A percentile compares a stretch with the other conserved stretches of the same genome.
These are phyloP conservation scores for Drosophila punjabiensis DNA, from an alignment of 1,140 invertebrate genomes.

Conservation along the genomic window DNA sequence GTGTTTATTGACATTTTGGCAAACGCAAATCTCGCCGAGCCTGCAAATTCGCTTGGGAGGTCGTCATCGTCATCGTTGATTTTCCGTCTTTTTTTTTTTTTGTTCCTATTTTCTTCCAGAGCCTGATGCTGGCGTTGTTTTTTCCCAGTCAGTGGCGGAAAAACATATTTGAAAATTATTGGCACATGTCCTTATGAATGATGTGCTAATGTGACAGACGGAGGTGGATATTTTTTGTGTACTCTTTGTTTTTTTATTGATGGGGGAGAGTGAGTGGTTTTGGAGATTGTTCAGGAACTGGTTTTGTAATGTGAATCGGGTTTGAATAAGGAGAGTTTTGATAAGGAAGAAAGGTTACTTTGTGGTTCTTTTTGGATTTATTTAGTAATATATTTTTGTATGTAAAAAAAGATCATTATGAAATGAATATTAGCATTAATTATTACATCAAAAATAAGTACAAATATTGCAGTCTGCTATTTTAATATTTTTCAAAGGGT, in stretches of 20 bases:
- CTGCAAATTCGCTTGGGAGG: conserved; percentile 61
- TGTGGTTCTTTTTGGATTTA: not conserved
- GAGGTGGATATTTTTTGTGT: conserved; percentile 15
- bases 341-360: not conserved
- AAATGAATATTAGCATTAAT: too few relatives aligned
- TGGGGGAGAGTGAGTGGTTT: conserved; percentile 11
- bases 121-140: conserved; percentile 9
- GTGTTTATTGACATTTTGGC: conserved; percentile 83
- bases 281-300: conserved; percentile 1
- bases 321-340: not conserved
- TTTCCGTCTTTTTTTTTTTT: conserved; percentile 1
- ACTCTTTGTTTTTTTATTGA: conserved; percentile 11
- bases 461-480: too few relatives aligned
- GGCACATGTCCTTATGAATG: conserved; percentile 85
- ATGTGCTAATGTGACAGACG: conserved; percentile 81
- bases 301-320: not conserved
- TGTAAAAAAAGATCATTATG: fast-evolving
- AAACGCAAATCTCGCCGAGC: conserved; percentile 71
- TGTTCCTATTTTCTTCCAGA: not conserved
- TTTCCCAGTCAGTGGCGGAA: conserved; percentile 13
- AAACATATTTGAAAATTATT: conserved; percentile 71
- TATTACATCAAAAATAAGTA: not conserved
- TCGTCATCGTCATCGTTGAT: conserved; percentile 35
- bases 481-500: too few relatives aligned
- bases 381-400: not conserved